These are phyloP conservation scores for Porites lobata DNA, from an alignment of 92 coral and sea anemone genomes.

Conservation along the genomic window DNA sequence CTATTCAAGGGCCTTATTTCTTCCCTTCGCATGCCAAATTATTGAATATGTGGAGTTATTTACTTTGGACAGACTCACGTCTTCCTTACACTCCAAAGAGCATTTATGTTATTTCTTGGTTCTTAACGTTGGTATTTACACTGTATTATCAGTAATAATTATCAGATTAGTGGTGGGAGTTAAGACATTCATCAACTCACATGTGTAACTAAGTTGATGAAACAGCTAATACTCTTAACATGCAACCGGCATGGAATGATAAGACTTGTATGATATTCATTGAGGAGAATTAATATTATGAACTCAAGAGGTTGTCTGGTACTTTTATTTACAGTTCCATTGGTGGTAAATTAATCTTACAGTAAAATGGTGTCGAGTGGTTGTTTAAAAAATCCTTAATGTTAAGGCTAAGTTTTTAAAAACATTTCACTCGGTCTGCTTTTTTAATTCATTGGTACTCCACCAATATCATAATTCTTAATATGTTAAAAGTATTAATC, in stretches of 20 bases:
- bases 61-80: not conserved
- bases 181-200: not conserved
- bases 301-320: not conserved
- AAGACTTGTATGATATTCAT: not conserved
- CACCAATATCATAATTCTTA: not conserved
- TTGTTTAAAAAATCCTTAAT: not conserved
- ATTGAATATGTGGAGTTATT: not conserved
- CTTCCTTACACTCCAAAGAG: not conserved
- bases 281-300: not conserved
- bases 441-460: not conserved
- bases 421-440: not conserved
- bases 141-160: not conserved
- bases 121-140: not conserved
- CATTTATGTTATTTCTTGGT: not conserved
- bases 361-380: not conserved
- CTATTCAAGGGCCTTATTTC: not conserved
- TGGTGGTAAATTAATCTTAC: not conserved
- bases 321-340: conserved; percentile 9
- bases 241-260: not conserved
- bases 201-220: not conserved
- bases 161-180: not conserved
- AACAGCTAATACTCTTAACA: not conserved
- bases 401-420: not conserved
- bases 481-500: conserved; percentile 10
- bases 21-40: not conserved